Percentiles rank a stretch among this genome's conserved stretches.
Evolutionary conservation across 2,113 vertebrate species (phyloP).

Genomic region (Myxocyprinus asiaticus): DNA sequence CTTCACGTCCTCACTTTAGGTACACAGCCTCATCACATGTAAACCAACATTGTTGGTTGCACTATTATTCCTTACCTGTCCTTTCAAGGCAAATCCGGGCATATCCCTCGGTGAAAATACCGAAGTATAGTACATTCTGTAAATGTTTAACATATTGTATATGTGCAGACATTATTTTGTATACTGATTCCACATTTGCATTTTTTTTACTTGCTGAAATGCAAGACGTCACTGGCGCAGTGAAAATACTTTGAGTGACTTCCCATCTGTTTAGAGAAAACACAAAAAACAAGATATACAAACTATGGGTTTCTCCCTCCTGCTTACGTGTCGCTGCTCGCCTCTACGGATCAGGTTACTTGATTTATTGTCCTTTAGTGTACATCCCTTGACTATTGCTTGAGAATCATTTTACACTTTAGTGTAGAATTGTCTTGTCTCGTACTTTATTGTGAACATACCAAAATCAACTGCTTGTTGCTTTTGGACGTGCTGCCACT

Average conservation of each 20-base stretch:
- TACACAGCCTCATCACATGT: not conserved
- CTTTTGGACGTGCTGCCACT: no score
- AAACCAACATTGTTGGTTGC: not conserved
- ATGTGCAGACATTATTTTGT: constrained; percentile 82
- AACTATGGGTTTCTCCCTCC: no score
- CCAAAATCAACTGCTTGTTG: not conserved
- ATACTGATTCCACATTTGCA: constrained; percentile 72
- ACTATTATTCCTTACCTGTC: not conserved
- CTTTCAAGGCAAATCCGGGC: constrained; percentile 41
- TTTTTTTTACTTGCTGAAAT: constrained; percentile 65
- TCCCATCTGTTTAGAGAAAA: not conserved
- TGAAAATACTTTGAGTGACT: not conserved
- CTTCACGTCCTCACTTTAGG: not conserved
- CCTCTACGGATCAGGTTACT: no score
- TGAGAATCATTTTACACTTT: no score
- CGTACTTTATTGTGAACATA: not conserved
- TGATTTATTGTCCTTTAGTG: no score
- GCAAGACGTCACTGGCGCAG: constrained; percentile 8
- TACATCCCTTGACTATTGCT: no score
- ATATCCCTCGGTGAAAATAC: constrained; percentile 58
- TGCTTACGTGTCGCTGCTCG: no score
- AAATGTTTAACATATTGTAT: constrained; percentile 80
- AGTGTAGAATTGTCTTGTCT: no score
- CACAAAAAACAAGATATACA: not conserved
- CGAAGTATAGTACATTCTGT: constrained; percentile 59